phyloP scores from a whole-genome alignment of 2,888 invertebrate species.

The Sarcophaga carnaria region DNA sequence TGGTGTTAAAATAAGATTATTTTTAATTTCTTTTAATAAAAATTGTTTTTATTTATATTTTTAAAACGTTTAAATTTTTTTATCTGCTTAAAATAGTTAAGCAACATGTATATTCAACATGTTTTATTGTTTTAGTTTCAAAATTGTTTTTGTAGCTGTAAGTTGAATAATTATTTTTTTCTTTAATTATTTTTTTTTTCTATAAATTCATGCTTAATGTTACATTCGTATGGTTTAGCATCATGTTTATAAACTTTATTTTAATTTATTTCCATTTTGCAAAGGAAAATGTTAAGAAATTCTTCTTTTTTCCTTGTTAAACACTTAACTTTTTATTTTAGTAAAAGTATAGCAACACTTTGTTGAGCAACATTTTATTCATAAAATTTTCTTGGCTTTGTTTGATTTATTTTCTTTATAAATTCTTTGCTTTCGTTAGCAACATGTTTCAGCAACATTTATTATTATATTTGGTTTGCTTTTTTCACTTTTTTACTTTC shows the following conservation, averaged over 20 bases:
- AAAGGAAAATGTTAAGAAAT: no score
- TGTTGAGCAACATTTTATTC: no score
- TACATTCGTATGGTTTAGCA: neutral
- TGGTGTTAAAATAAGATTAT: no score
- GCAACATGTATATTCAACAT: no score
- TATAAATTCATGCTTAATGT: neutral
- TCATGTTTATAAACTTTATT: conserved; percentile 1
- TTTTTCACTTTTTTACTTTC: neutral
- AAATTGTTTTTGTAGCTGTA: neutral
- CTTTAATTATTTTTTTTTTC: no score
- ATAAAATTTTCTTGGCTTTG: no score
- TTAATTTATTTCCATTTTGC: no score
- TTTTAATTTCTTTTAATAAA: no score
- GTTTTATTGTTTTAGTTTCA: neutral
- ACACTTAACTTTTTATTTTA: no score
- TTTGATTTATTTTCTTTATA: neutral
- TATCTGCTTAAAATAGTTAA: neutral
- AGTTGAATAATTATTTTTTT: no score
- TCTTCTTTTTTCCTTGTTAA: no score
- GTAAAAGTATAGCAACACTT: no score
- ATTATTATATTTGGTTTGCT: neutral
- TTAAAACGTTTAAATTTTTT: neutral
- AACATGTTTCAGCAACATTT: neutral
- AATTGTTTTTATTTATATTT: neutral
- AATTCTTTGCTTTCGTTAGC: neutral